These are phyloP conservation scores for Myiopsitta monachus DNA, from an alignment of 2,113 vertebrate species.

Conservation along the genomic window DNA sequence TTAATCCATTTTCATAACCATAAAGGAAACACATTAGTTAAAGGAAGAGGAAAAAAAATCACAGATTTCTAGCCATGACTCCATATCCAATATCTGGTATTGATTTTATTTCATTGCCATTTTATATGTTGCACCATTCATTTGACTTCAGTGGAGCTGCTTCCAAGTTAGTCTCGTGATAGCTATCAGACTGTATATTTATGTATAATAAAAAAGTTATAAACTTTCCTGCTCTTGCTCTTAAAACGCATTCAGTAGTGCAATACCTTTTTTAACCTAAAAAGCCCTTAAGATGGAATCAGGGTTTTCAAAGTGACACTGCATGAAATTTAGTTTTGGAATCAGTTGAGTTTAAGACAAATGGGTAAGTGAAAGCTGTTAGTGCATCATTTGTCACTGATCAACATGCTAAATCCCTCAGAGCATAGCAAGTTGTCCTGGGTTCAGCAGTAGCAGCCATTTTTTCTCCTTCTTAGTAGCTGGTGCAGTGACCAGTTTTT, in stretches of 20 bases:
- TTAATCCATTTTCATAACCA: not conserved
- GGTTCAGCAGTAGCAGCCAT: too few relatives aligned
- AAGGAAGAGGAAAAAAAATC: not conserved
- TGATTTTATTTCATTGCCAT: not conserved
- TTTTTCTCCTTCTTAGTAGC: too few relatives aligned
- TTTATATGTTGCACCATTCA: not conserved
- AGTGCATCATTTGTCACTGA: slow-evolving; percentile 21
- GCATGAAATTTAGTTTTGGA: not conserved
- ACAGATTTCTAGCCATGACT: not conserved
- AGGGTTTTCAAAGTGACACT: not conserved
- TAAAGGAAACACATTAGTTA: not conserved
- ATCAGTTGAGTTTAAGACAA: not conserved
- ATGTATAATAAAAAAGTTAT: not conserved
- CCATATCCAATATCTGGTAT: not conserved
- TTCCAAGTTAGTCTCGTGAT: not conserved
- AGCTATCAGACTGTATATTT: not conserved
- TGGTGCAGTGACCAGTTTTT: too few relatives aligned
- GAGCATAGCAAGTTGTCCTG: not conserved
- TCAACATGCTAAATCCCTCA: slow-evolving; percentile 29
- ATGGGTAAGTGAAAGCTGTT: not conserved
- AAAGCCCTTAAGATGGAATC: not conserved
- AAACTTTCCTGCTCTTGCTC: not conserved
- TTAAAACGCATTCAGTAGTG: not conserved
- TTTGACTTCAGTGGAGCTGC: not conserved
- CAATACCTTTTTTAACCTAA: not conserved